Base-by-base conservation (phyloP, 1,140 invertebrate species). In the Ceratosolen solmsi region DNA sequence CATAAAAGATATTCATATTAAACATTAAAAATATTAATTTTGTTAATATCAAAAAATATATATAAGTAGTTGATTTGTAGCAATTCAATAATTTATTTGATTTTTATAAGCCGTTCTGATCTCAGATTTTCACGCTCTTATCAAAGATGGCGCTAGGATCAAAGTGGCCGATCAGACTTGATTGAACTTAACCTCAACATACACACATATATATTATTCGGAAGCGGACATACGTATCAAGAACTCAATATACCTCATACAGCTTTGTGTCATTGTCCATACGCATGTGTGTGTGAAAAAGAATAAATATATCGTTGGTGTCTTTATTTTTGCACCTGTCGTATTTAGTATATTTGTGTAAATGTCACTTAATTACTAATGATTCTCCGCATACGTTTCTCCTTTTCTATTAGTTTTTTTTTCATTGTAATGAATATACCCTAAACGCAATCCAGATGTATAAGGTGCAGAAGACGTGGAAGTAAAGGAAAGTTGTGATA, bases 101-200 rank as follows among this genome's bases (percentile, higher is more conserved):
- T 65, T 65, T 68, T 68, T 38, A 38, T 38, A 38, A 8, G 63
- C 20, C 9, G 38, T 0, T 5, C 7, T 46, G 2, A 49, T 72
- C 3, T 46, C 41, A 49, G 20, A n/a, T 72, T 49, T 72, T 72
- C 41, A 41, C n/a, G 70, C n/a, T 25, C 7, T 49, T 13, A 15
- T 17, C 41, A 30, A 49, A 72, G 46, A 72, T 68, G 63, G 63
- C 63, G 63, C 27, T 5, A n/a, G 25, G 2, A 2, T 41, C 30
- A 11, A 41, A n/a, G 3, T 41, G 22, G 1, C n/a, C 63, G 63
- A 68, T 5, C 2, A 7, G 63, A 4, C 22, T 46, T 46, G 20
- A 25, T 30, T 30, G 5, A 15, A 72, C 70, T 30, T 72, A 72
- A 72, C 70, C 70, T 72, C n/a, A 72, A 72, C 25, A 30, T 25